Evolutionary conservation across 2,113 vertebrate species (phyloP).

Genomic region (Psilopogon haemacephalus): DNA sequence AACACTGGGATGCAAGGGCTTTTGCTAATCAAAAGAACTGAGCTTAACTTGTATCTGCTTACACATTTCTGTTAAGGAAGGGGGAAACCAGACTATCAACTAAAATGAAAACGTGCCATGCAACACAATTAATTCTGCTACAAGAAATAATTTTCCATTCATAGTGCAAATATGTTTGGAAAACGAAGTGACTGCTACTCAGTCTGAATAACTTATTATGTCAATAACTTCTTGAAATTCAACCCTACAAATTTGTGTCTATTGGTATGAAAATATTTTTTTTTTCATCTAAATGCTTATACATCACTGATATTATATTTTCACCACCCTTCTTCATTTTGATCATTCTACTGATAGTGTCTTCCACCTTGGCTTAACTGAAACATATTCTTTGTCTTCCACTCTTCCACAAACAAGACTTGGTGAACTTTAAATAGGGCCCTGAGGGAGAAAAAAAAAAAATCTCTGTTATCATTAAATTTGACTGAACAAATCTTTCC

Average conservation of each 20-base stretch:
- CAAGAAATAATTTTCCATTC: neutral
- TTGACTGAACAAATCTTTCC: neutral
- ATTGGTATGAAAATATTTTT: neutral
- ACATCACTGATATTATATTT: neutral
- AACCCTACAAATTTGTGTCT: neutral
- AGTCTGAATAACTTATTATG: neutral
- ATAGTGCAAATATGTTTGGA: neutral
- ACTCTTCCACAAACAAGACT: neutral
- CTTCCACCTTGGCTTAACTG: neutral
- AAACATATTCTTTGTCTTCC: neutral
- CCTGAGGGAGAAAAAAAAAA: neutral
- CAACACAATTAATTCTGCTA: conserved; percentile 1
- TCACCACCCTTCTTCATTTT: neutral
- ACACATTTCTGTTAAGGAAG: conserved; percentile 12
- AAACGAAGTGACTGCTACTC: neutral
- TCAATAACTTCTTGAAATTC: neutral
- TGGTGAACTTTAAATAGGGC: neutral
- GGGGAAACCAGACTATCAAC: neutral
- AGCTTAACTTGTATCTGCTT: conserved; percentile 33
- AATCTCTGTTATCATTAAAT: neutral
- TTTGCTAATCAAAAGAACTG: conserved; percentile 51
- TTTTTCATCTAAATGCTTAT: neutral
- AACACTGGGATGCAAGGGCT: conserved; percentile 43
- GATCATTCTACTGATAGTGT: neutral
- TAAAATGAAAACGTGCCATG: neutral